Evolutionary conservation across 2,797 vertebrate genomes (phyloP), one percentile per base, ranked within the genome.

Genomic region (Acanthornis magna): DNA sequence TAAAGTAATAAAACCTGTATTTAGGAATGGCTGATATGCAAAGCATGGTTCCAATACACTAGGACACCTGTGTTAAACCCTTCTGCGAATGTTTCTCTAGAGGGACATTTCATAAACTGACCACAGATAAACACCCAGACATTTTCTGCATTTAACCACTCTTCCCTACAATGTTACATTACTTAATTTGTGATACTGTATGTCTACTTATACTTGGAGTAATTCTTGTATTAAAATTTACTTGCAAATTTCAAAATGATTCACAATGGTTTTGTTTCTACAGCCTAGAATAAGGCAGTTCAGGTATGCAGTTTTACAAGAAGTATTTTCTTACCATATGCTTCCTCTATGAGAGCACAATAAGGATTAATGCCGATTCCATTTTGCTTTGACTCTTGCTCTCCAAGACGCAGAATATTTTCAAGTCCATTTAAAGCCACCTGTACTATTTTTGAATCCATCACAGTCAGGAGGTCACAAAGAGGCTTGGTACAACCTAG

Each of bases 361-460:
- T 99, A 99, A 32, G 98, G 98, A 97, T 99, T 99, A 96, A 98
- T 97, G 67, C 98, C 98, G 1, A 98, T 97, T 88, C 98, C 98
- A 42, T 98, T 99, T 95, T 98, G 98, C 92, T 99, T 99, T 83
- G 98, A 98, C 89, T 99, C 98, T 94, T 99, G 98, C 32, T 99
- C 98, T 95, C 98, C 98, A 78, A 99, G 98, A 88, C 98, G 98
- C 29, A 99, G 97, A 95, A 99, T 99, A 95, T 99, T 99, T 98
- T 99, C 98, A 93, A 99, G 98, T 74, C 99, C 98, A 78, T 99
- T 99, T 93, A 99, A 98, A 91, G 99, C 98, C 95, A 99, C 99
- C 95, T 99, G 98, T 75, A 99, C 98, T 90, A 99, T 99, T 98
- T 99, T 99, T 57, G 98, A 98, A 97, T 99, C 98, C 99, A 99